Evolutionary conservation across 2,113 vertebrate genomes (phyloP), one percentile per base, ranked within the genome.

Genomic region (Etheostoma spectabile): DNA sequence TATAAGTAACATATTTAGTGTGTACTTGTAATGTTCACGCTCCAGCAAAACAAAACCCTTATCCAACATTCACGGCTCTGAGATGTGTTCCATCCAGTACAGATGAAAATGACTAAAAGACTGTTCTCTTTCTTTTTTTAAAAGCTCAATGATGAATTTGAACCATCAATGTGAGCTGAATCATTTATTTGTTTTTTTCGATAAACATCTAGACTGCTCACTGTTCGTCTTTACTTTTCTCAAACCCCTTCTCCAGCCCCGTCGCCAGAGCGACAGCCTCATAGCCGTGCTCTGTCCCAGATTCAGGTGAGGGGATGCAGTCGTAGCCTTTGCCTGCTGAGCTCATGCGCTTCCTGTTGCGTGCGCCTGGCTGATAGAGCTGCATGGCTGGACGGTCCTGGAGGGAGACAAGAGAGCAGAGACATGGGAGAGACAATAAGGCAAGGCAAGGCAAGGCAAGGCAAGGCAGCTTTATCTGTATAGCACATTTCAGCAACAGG

Each of bases 301-400:
- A 93, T 83, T 97, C 96, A 0, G 94, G 94, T 5, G 92, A 85
- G 85, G 93, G 94, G 49, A 86, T 69, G 87, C 92, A 95, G 80
- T 97, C 97, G 1, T 91, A 97, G 77, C 86, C 87, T 93, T 96
- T 98, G 86, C 92, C 96, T 30, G 94, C 89, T 21, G 94, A 95
- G 67, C 94, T 96, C 92, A 86, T 83, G 67, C 93, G 95, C 30
- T 96, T 97, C 88, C 96, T 95, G 87, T 95, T 96, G 85, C 95
- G 95, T 60, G 95, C 93, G 61, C 97, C 96, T 10, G 98, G 97
- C 91, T 98, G 97, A 86, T 98, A 97, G 6, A 97, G 89, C 95
- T 98, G 97, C 97, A 98, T 97, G 87, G 97, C 96, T 3, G 96
- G 97, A 21, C 96, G 95, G 89, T 98, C 97, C 98, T 99, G 93